Evolutionary conservation across 1,140 invertebrate genomes (phyloP).

Genomic region (Pogonus chalceus): DNA sequence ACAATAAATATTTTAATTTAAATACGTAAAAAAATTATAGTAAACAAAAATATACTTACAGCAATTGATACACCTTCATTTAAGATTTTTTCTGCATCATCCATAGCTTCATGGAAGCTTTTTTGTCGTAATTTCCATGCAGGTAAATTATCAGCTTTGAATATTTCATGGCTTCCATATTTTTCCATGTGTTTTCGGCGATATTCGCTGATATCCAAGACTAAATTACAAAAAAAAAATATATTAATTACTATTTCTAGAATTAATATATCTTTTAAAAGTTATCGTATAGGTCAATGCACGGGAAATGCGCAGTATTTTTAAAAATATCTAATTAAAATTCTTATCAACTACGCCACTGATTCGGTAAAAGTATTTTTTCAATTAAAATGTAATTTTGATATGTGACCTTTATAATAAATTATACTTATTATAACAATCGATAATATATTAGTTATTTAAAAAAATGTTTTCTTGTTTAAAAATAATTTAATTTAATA

Average conservation of each 20-base stretch:
- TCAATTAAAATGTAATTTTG: no score
- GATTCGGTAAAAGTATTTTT: no score
- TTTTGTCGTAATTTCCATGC: slow-evolving; percentile 66
- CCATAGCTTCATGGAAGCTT: slow-evolving; percentile 72
- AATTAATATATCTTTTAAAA: neutral
- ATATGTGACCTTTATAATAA: no score
- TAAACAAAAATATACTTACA: slow-evolving; percentile 56
- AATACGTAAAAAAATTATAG: no score
- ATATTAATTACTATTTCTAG: slow-evolving; percentile 2
- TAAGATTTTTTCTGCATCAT: slow-evolving; percentile 71
- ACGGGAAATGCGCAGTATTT: no score
- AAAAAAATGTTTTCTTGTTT: neutral
- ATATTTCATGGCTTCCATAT: slow-evolving; percentile 76
- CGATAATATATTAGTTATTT: no score
- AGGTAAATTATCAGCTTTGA: slow-evolving; percentile 71
- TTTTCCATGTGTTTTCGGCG: slow-evolving; percentile 64
- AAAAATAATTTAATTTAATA: neutral
- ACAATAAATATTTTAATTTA: no score
- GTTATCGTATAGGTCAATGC: neutral
- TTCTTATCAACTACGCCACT: no score
- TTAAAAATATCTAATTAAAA: no score
- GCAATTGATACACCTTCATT: slow-evolving; percentile 67
- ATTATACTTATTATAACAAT: no score
- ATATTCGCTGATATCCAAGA: slow-evolving; percentile 82
- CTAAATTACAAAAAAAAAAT: slow-evolving; percentile 40